A percentile compares a stretch with the other conserved stretches of the same genome.
phyloP scores from a whole-genome alignment of 2,797 vertebrate genomes.

The Lerista edwardsae region DNA sequence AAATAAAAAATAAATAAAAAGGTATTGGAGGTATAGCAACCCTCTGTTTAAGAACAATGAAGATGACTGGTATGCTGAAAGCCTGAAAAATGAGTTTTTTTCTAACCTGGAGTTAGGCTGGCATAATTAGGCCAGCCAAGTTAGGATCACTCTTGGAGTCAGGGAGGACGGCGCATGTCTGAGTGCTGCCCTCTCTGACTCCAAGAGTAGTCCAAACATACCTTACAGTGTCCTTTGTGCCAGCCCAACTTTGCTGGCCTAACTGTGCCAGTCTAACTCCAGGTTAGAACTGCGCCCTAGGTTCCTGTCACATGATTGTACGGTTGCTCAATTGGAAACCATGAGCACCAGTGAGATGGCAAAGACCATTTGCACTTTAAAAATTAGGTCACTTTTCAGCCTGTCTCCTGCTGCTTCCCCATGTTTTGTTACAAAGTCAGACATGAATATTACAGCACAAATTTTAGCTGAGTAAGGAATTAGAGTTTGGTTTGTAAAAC shows the following conservation, averaged over 20 bases:
- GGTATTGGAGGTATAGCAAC: not conserved
- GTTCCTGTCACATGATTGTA: not conserved
- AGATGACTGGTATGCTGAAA: not conserved
- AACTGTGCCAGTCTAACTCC: too few relatives aligned
- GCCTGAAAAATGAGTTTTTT: too few relatives aligned
- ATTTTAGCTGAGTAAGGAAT: constrained; percentile 36
- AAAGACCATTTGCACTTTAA: constrained; percentile 2
- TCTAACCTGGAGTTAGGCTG: too few relatives aligned
- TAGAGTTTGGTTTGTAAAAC: constrained; percentile 29
- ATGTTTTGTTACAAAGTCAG: constrained; percentile 17
- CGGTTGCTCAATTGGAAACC: not conserved
- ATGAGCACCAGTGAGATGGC: not conserved
- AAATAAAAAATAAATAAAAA: not conserved
- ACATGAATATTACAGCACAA: constrained; percentile 27
- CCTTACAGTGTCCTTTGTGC: too few relatives aligned
- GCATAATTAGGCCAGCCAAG: too few relatives aligned
- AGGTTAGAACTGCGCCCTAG: too few relatives aligned
- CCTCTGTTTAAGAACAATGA: not conserved
- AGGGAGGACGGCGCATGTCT: too few relatives aligned
- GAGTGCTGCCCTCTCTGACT: too few relatives aligned
- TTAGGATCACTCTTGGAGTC: too few relatives aligned
- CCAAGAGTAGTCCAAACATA: too few relatives aligned
- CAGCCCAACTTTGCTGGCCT: too few relatives aligned
- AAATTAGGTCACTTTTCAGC: constrained; percentile 27
- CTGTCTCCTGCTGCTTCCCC: constrained; percentile 18